phyloP scores from a whole-genome alignment of 2,797 vertebrate species.

The Melanogrammus aeglefinus region DNA sequence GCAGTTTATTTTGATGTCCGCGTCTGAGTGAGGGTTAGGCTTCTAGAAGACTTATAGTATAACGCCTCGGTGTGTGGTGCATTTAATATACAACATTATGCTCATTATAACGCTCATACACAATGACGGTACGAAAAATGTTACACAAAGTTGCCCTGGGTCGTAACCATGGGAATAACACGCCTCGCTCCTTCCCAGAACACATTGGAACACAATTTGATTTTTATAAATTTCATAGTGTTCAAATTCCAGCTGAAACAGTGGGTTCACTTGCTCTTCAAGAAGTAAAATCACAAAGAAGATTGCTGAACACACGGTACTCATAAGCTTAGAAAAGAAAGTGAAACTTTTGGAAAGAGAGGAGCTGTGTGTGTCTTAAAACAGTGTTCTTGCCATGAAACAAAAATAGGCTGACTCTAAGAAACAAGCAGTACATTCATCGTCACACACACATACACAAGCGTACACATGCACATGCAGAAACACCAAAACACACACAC shows the following conservation, averaged over 20 bases:
- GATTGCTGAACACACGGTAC: slow-evolving; percentile 19
- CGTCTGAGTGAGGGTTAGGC: no score
- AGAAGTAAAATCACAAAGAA: neutral
- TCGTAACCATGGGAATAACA: no score
- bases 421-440: slow-evolving; percentile 8
- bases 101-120: no score
- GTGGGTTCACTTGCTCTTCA: neutral
- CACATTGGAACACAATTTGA: no score
- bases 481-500: neutral
- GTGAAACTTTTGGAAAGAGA: slow-evolving; percentile 13
- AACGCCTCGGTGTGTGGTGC: no score
- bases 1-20: no score
- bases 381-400: slow-evolving; percentile 11
- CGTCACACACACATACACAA: neutral
- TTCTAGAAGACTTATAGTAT: no score
- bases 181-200: no score
- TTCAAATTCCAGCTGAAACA: neutral
- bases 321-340: slow-evolving; percentile 20
- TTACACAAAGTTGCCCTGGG: no score
- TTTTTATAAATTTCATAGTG: no score
- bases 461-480: neutral
- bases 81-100: no score
- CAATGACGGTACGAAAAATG: no score
- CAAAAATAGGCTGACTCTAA: slow-evolving; percentile 49
- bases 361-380: neutral